Base-by-base conservation (phyloP, 1,140 invertebrate species). In the Brachionus rubens region DNA sequence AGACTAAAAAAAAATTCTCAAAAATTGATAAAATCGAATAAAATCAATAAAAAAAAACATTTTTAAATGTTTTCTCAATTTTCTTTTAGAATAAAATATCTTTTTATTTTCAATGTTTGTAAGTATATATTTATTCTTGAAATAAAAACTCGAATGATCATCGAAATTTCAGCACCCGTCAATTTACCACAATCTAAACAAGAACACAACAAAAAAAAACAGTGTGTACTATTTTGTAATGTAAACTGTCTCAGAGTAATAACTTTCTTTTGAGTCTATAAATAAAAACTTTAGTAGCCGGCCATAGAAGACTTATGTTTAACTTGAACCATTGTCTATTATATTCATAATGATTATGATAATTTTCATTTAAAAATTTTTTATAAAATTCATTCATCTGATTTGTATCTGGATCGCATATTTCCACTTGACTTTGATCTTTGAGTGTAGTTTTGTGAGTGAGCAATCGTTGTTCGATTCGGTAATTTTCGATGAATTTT, bases 331-430 rank as follows among this genome's bases (percentile, higher is more conserved):
- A 72, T 16, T 40, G 1, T 7, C 50, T 28, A 50, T 72, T 72
- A 21, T 72, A 72, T 16, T 72, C 43, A 21, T 50, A 54, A 19
- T 72, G 68, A 30, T 36, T 16, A 21, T 72, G 30, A 41, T 72
- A 72, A 24, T 72, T 72, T 50, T 72, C 46, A n/a, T 72, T 50
- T 7, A 72, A 16, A 72, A 72, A 72, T 6, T 47, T 48, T n/a
- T 72, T 72, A 7, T 72, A 72, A 50, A 72, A 72, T 33, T 72
- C 68, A 40, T 54, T 72, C 68, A 72, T 72, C 33, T 50, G 68
- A 9, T 36, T 12, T 7, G 16, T 24, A 36, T 72, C 46, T 12
- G 59, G 59, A 14, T 59, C 54, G 21, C 33, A 28, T 28, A 54
- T 54, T 12, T 54, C 52, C 12, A 54, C 26, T 12, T 28, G 56